Evolutionary conservation across 2,888 invertebrate genomes (phyloP), one percentile per base, ranked within the genome.

Genomic region (Phortica magna): DNA sequence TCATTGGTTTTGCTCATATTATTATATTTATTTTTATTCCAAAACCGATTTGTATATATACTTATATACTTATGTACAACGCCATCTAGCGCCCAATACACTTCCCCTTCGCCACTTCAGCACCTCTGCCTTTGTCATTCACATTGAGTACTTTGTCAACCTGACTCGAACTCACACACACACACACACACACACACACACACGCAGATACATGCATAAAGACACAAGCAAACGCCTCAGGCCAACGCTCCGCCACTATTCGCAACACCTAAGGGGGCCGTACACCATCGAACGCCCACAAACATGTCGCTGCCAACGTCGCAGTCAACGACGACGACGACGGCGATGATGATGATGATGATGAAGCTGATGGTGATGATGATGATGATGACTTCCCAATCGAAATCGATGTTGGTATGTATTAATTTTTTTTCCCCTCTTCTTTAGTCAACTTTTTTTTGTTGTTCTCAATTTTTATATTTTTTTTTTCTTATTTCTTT

Each of bases 321-420:
- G 67, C 31, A 12, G 55, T 7, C 12, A 12, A 48, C 31, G 48
- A 9, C 48, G 9, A 14, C 48, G 0, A 48, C 48, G 7, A 41
- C 22, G 31, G 6, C 12, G 39, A 12, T 39, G 67, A n/a, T 12
- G 12, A 12, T 22, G 10, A 61, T 17, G 19, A 59, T 59, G 22
- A n/a, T 57, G n/a, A 12, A 5, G 17, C 7, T 57, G n/a, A 57
- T 57, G 57, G 9, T 59, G 59, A 59, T 59, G 74, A 55, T 73
- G 72, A 75, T 74, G 85, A 88, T 88, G 91, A 91, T 91, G 91
- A 90, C 91, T 91, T 91, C 90, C 91, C 91, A 91, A 91, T 91
- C 91, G 90, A 90, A 91, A 91, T 91, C 91, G 91, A 91, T 91
- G 91, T 89, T 84, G 83, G 86, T 88, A 87, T 85, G 83, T 85